These are phyloP conservation scores for Poecilia wingei DNA, from an alignment of 2,797 vertebrate species.

Conservation along the genomic window DNA sequence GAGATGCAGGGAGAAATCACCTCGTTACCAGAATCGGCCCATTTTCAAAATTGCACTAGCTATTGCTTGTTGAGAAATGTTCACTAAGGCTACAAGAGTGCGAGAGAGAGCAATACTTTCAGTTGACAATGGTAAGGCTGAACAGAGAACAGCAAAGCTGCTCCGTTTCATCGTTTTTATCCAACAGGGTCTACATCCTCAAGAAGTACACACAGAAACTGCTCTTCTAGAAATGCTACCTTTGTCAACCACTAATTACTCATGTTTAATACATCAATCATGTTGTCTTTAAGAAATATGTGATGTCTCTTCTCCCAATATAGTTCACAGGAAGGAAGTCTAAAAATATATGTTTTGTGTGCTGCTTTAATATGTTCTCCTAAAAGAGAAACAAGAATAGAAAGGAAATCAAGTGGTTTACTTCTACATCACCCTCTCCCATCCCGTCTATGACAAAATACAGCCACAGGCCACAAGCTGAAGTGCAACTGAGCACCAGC, in stretches of 20 bases:
- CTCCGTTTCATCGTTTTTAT: not conserved
- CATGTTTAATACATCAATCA: not conserved
- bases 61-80: not conserved
- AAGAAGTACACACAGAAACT: not conserved
- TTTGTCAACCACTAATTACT: not conserved
- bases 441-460: conserved; percentile 13
- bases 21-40: not conserved
- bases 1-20: not conserved
- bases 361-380: not conserved
- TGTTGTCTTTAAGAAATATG: not conserved
- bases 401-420: not conserved
- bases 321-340: not conserved
- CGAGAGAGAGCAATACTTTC: not conserved
- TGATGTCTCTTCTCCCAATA: not conserved
- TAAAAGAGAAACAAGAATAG: not conserved
- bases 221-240: not conserved
- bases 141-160: not conserved
- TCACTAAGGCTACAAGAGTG: not conserved
- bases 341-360: not conserved
- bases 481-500: conserved; percentile 48
- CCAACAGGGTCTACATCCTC: not conserved
- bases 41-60: not conserved
- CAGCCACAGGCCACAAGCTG: conserved; percentile 20
- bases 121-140: not conserved
- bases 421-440: not conserved